phyloP scores from a whole-genome alignment of 2,113 vertebrate species.

The Camelus dromedarius region DNA sequence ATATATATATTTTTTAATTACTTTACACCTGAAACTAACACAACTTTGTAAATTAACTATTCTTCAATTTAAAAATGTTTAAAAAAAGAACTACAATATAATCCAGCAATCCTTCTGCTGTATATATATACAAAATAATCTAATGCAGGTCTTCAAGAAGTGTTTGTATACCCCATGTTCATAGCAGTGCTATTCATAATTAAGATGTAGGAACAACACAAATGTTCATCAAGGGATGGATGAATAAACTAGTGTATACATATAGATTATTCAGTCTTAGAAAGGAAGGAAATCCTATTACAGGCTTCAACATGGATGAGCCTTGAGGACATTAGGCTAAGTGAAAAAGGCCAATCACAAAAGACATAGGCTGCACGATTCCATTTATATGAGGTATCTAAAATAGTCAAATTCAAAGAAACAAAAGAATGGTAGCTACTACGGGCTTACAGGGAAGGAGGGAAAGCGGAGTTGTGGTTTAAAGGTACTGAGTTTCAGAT shows the following conservation, averaged over 20 bases:
- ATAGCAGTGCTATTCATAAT: neutral
- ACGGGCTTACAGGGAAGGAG: rapidly evolving
- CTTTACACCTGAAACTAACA: too few relatives aligned
- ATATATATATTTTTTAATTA: too few relatives aligned
- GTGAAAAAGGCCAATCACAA: neutral
- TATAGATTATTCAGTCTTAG: neutral
- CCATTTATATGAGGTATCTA: neutral
- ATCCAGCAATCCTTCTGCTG: neutral
- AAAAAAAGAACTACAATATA: neutral
- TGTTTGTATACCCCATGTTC: neutral
- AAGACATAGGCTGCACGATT: neutral
- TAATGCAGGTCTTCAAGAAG: neutral
- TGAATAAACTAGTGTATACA: neutral
- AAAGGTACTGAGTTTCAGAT: neutral
- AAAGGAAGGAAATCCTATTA: neutral
- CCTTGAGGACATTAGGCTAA: neutral
- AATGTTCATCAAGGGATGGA: neutral
- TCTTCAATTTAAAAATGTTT: neutral
- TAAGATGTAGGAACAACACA: neutral
- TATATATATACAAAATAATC: neutral
- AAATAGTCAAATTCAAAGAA: neutral
- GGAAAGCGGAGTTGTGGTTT: neutral
- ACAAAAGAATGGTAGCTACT: neutral
- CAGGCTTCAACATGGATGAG: neutral
- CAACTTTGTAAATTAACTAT: too few relatives aligned